Conservation (phyloP, 2,797 vertebrate genomes). For the Siniperca undulata region DNA sequence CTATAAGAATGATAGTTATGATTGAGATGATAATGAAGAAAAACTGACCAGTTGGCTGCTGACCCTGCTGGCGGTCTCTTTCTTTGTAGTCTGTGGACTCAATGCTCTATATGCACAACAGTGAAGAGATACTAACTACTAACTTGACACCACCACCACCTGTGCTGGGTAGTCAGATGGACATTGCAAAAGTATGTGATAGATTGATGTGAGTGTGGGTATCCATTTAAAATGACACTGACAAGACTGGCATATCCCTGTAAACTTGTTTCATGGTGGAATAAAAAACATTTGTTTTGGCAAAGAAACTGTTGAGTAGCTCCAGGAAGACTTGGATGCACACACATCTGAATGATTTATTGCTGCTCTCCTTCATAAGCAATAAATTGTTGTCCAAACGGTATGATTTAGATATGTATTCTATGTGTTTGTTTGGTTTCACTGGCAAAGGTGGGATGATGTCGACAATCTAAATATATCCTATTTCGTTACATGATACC, state of each 20-base stretch:
- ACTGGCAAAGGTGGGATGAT: slow-evolving; percentile 70
- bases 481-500: slow-evolving; percentile 73
- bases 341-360: slow-evolving; percentile 55
- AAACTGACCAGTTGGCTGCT: slow-evolving; percentile 2
- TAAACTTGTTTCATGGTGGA: slow-evolving; percentile 45
- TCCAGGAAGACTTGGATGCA: slow-evolving; percentile 47
- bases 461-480: slow-evolving; percentile 77
- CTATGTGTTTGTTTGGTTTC: slow-evolving; percentile 71
- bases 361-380: slow-evolving; percentile 33
- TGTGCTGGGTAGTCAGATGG: slow-evolving; percentile 77
- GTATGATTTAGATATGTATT: slow-evolving; percentile 52
- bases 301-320: slow-evolving; percentile 43
- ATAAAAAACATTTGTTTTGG: slow-evolving; percentile 64
- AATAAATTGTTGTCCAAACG: slow-evolving; percentile 43
- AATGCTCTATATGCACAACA: slow-evolving; percentile 40
- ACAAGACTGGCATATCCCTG: slow-evolving; percentile 44
- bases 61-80: not conserved
- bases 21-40: slow-evolving; percentile 10
- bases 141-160: slow-evolving; percentile 79
- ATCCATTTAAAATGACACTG: slow-evolving; percentile 59
- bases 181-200: slow-evolving; percentile 67
- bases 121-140: slow-evolving; percentile 52
- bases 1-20: not conserved
- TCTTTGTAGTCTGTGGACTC: slow-evolving; percentile 40
- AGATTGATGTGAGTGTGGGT: slow-evolving; percentile 69